phyloP scores from a whole-genome alignment of 2,113 vertebrate genomes.

The Menura novaehollandiae region DNA sequence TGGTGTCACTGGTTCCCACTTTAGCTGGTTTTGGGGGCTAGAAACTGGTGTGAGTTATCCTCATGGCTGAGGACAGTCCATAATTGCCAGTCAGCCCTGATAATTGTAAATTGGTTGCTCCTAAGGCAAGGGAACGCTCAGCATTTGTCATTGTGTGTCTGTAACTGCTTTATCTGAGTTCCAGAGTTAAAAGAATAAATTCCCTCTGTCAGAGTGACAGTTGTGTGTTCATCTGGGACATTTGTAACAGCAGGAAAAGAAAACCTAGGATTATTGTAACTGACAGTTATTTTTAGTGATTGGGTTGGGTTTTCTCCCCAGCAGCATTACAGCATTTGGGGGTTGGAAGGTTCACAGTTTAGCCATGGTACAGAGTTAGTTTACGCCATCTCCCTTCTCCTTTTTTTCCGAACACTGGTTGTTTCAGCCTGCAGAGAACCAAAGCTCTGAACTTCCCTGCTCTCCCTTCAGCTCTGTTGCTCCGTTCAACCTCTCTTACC shows the following conservation, averaged over 20 bases:
- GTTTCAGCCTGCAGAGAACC: neutral
- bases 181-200: neutral
- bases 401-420: neutral
- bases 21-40: neutral
- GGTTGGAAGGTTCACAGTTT: neutral
- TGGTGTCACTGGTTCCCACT: neutral
- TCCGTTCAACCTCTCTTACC: neutral
- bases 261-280: neutral
- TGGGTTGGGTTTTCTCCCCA: neutral
- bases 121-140: neutral
- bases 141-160: neutral
- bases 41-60: neutral
- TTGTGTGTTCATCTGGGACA: neutral
- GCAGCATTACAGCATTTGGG: neutral
- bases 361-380: neutral
- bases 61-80: neutral
- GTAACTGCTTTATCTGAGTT: neutral
- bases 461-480: neutral
- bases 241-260: neutral
- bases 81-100: neutral
- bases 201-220: neutral
- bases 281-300: neutral
- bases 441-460: neutral
- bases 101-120: neutral
- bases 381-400: neutral